Conservation (phyloP, 2,113 vertebrate genomes). For the Heloderma charlesbogerti region DNA sequence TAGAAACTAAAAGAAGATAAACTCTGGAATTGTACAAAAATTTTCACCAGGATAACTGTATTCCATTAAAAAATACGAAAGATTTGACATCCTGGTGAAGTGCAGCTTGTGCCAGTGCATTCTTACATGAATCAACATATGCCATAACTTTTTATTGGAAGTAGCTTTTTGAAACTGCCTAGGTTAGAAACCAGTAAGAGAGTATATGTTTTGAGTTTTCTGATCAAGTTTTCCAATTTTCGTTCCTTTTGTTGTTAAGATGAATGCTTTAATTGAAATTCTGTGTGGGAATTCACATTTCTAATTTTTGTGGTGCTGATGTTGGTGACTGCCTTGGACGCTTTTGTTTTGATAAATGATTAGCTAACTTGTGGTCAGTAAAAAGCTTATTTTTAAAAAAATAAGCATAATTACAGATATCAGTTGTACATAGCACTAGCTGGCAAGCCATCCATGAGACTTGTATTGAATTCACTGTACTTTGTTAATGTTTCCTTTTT, state of each 20-base stretch:
- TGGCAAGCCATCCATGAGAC: neutral
- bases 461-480: neutral
- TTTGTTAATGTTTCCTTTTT: neutral
- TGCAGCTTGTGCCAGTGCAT: slow-evolving; percentile 15
- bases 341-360: slow-evolving; percentile 5
- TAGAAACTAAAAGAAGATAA: neutral
- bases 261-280: neutral
- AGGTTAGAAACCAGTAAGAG: neutral
- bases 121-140: slow-evolving; percentile 24
- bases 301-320: slow-evolving; percentile 21
- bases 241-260: slow-evolving; percentile 19
- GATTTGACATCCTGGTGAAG: slow-evolving; percentile 8
- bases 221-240: neutral
- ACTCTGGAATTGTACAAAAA: slow-evolving; percentile 4
- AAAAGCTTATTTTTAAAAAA: neutral
- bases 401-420: neutral
- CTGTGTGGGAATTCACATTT: slow-evolving; percentile 13
- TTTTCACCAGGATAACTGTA: neutral
- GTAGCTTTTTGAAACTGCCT: neutral
- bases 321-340: slow-evolving; percentile 14
- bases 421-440: neutral
- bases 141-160: slow-evolving; percentile 9
- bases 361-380: neutral
- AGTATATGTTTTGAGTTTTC: neutral
- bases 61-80: neutral